Conservation (phyloP, 1,140 invertebrate species). For the Orussus abietinus region DNA sequence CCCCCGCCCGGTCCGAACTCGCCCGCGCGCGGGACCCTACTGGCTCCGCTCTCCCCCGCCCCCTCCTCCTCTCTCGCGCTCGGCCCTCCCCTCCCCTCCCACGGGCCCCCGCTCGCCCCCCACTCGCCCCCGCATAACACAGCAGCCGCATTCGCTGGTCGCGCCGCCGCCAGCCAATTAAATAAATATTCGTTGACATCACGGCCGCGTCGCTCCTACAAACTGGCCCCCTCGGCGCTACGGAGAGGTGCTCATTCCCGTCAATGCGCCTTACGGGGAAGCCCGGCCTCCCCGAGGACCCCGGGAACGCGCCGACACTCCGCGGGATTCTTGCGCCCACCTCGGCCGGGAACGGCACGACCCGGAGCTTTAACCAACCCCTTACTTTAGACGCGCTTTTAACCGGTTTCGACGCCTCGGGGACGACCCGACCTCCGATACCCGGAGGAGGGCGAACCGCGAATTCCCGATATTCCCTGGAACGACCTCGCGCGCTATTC, state of each 20-base stretch:
- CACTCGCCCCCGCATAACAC: conserved; percentile 46
- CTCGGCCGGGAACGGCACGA: too few species aligned
- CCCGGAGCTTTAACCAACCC: too few species aligned
- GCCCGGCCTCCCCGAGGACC: too few species aligned
- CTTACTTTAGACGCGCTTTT: too few species aligned
- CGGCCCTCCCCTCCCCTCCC: conserved; percentile 12
- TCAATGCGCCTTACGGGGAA: conserved; percentile 23
- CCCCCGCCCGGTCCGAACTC: conserved; percentile 4
- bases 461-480: too few species aligned
- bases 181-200: conserved; percentile 52
- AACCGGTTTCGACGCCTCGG: too few species aligned
- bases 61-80: conserved; percentile 9
- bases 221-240: conserved; percentile 38
- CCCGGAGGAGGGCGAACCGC: too few species aligned
- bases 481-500: too few species aligned
- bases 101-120: conserved; percentile 17
- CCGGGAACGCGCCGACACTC: too few species aligned
- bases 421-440: too few species aligned
- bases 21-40: conserved; percentile 8
- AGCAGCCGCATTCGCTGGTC: conserved; percentile 38
- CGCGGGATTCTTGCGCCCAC: too few species aligned
- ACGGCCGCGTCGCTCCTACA: conserved; percentile 45
- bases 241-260: conserved; percentile 30
- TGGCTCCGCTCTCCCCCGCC: conserved; percentile 11
- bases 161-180: conserved; percentile 45